phyloP scores from a whole-genome alignment of 2,888 invertebrate species.

The Allacma fusca region DNA sequence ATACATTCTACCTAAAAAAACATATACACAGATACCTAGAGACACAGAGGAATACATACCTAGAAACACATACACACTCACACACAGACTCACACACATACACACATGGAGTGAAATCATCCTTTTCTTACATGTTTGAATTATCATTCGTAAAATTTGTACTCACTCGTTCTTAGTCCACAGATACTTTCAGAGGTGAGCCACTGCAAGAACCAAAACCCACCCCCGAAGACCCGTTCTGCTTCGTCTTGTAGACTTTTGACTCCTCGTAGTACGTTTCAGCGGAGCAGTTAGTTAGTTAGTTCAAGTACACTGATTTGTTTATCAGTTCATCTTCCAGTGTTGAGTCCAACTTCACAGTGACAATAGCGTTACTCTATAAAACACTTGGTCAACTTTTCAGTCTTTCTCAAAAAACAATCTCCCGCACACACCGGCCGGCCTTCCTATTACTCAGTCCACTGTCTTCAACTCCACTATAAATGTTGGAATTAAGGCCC shows the following conservation, averaged over 20 bases:
- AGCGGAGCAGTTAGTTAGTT: slow-evolving; percentile 2
- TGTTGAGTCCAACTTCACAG: slow-evolving; percentile 10
- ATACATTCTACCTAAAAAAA: too few species aligned
- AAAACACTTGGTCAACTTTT: slow-evolving; percentile 6
- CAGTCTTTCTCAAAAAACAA: background rate
- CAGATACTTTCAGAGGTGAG: background rate
- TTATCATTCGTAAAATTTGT: slow-evolving; percentile 20
- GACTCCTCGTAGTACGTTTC: slow-evolving; percentile 6
- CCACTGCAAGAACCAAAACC: background rate
- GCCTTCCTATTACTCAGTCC: background rate
- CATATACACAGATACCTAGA: too few species aligned
- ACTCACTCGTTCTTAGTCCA: background rate
- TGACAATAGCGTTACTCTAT: slow-evolving; percentile 20
- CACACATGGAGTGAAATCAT: slow-evolving; percentile 18
- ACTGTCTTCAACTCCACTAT: too few species aligned
- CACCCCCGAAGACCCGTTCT: slow-evolving; percentile 22
- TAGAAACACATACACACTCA: too few species aligned
- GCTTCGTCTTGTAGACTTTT: background rate
- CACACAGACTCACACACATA: too few species aligned
- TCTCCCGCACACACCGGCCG: background rate
- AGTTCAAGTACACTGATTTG: slow-evolving; percentile 29
- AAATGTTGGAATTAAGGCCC: too few species aligned
- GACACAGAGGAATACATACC: too few species aligned
- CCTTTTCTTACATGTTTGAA: background rate
- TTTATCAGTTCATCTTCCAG: slow-evolving; percentile 32